Evolutionary conservation across 2,113 vertebrate species (phyloP).

Genomic region (Callocephalon fimbriatum): DNA sequence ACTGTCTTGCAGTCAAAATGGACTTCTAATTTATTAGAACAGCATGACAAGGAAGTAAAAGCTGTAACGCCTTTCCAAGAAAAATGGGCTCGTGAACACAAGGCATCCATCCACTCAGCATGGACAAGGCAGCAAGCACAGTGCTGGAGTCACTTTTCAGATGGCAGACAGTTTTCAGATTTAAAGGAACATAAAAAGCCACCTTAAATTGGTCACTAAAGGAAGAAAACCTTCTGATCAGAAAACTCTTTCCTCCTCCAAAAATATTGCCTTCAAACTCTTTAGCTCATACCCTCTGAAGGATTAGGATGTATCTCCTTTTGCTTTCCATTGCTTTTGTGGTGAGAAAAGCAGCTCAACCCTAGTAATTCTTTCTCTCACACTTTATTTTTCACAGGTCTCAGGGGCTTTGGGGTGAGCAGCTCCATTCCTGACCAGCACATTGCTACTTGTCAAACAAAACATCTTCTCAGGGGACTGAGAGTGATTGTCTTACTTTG

Average conservation of each 20-base stretch:
- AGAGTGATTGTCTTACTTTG: neutral
- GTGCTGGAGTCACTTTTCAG: neutral
- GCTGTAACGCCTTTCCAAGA: neutral
- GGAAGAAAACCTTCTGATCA: neutral
- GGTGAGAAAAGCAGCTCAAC: neutral
- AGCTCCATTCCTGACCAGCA: neutral
- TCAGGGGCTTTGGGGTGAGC: neutral
- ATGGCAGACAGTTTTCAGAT: neutral
- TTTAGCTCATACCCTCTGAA: neutral
- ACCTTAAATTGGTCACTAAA: neutral
- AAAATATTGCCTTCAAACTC: neutral
- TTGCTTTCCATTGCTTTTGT: neutral
- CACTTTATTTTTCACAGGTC: neutral
- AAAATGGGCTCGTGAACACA: neutral
- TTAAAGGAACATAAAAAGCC: neutral
- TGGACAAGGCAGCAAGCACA: neutral
- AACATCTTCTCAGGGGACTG: neutral
- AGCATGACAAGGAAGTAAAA: neutral
- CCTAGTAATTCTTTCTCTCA: neutral
- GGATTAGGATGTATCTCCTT: neutral
- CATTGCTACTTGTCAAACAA: neutral
- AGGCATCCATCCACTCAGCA: neutral
- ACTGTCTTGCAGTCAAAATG: conserved; percentile 38
- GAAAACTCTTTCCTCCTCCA: neutral
- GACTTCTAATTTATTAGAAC: conserved; percentile 39